Conservation (phyloP, 1,140 invertebrate genomes). For the Neotoxoptera formosana region DNA sequence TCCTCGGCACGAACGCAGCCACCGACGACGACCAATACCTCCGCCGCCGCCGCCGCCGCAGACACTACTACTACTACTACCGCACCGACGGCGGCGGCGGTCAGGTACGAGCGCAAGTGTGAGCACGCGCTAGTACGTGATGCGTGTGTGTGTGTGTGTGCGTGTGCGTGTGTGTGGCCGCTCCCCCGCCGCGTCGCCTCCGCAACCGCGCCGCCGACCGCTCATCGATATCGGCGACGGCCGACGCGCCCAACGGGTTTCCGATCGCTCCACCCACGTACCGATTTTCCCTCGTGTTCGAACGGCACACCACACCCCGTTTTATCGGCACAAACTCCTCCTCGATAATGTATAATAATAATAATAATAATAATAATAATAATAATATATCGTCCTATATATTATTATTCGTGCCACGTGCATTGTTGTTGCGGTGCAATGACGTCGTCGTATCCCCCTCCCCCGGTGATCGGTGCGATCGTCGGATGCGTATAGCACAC, state of each 20-base stretch:
- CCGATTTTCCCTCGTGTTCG: constrained; percentile 51
- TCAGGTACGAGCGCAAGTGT: constrained; percentile 19
- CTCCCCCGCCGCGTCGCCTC: neutral
- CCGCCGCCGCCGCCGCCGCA: neutral
- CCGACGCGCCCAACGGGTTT: constrained; percentile 56
- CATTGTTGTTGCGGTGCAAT: neutral
- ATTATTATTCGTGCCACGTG: neutral
- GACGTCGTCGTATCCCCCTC: no score
- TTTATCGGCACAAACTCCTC: constrained; percentile 56
- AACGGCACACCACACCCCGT: constrained; percentile 53
- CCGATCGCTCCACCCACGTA: constrained; percentile 58
- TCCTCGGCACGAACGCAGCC: neutral
- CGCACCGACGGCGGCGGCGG: neutral
- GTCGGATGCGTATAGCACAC: neutral
- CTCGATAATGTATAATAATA: neutral
- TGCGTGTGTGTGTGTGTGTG: neutral
- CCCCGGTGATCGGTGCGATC: no score
- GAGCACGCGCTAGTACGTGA: neutral
- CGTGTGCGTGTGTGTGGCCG: neutral
- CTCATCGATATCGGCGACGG: constrained; percentile 48
- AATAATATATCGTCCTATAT: neutral
- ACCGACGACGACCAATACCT: neutral
- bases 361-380: no score
- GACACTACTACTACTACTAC: neutral
- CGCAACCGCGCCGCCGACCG: neutral